Percentiles rank a stretch among this genome's conserved stretches.
These are phyloP conservation scores for Theodoxus fluviatilis DNA, from an alignment of 2,888 invertebrate genomes.

Conservation along the genomic window DNA sequence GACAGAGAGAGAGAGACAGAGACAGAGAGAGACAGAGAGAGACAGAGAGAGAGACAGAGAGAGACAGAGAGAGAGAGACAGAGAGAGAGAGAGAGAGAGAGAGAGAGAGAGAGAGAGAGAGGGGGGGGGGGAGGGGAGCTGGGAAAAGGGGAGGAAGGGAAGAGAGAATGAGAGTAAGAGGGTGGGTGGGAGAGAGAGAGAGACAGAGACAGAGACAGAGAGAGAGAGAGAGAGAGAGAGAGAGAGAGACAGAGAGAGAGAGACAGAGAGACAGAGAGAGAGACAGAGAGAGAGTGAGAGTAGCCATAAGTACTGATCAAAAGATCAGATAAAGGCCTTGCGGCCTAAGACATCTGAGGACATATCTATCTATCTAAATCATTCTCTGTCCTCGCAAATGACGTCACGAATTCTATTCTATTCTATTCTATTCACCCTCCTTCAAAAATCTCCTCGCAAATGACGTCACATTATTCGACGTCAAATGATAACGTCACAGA, in stretches of 20 bases:
- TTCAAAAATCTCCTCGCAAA: too few relatives aligned
- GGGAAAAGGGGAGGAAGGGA: neutral
- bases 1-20: neutral
- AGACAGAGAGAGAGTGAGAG: too few relatives aligned
- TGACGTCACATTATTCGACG: too few relatives aligned
- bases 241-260: neutral
- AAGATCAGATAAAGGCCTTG: too few relatives aligned
- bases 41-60: neutral
- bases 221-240: neutral
- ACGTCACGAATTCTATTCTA: too few relatives aligned
- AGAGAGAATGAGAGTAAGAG: neutral
- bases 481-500: too few relatives aligned
- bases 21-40: neutral
- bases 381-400: too few relatives aligned
- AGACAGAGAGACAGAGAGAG: neutral
- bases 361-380: too few relatives aligned
- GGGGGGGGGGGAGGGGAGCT: neutral
- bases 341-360: too few relatives aligned
- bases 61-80: neutral
- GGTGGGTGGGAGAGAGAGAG: neutral
- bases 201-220: neutral
- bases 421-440: too few relatives aligned
- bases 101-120: constrained; percentile 15
- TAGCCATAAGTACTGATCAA: too few relatives aligned
- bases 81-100: constrained; percentile 2